These are phyloP conservation scores for Megamerina dolium DNA, from an alignment of 2,888 invertebrate species.

Conservation along the genomic window DNA sequence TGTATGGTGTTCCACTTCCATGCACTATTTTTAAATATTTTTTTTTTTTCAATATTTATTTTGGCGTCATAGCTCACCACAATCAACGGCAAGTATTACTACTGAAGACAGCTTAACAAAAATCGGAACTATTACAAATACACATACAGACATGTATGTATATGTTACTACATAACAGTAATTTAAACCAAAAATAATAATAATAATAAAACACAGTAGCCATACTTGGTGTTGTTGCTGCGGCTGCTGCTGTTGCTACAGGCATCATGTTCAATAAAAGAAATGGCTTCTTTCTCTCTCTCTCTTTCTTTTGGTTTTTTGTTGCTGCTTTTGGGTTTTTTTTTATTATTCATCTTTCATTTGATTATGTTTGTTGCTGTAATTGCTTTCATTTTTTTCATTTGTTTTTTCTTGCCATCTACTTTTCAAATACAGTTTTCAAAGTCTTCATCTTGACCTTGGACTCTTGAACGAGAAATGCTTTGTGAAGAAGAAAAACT, in stretches of 20 bases:
- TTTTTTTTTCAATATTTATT: too few relatives aligned
- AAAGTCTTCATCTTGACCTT: slow-evolving; percentile 47
- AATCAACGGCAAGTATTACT: slow-evolving; percentile 1
- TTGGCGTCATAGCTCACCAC: background rate
- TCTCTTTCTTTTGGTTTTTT: slow-evolving; percentile 2
- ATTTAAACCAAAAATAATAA: too few relatives aligned
- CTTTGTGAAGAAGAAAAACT: background rate
- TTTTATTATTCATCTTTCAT: slow-evolving; percentile 1
- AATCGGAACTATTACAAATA: slow-evolving; percentile 18
- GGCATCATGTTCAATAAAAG: too few relatives aligned
- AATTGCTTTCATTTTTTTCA: background rate
- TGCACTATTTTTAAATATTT: background rate
- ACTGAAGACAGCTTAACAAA: slow-evolving; percentile 5
- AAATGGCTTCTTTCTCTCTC: slow-evolving; percentile 7
- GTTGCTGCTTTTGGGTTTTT: background rate
- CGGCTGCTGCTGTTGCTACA: too few relatives aligned
- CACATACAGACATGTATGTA: too few relatives aligned
- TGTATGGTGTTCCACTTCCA: slow-evolving; percentile 16
- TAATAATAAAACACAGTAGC: slow-evolving; percentile 11
- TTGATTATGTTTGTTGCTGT: slow-evolving; percentile 1
- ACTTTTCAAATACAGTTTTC: slow-evolving; percentile 26
- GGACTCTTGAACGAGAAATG: slow-evolving; percentile 31
- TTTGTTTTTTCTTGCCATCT: slow-evolving; percentile 2
- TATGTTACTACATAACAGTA: slow-evolving; percentile 10
- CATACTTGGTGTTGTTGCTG: slow-evolving; percentile 5